Evolutionary conservation across 2,888 invertebrate genomes (phyloP).

Genomic region (Cerastis rubricosa): DNA sequence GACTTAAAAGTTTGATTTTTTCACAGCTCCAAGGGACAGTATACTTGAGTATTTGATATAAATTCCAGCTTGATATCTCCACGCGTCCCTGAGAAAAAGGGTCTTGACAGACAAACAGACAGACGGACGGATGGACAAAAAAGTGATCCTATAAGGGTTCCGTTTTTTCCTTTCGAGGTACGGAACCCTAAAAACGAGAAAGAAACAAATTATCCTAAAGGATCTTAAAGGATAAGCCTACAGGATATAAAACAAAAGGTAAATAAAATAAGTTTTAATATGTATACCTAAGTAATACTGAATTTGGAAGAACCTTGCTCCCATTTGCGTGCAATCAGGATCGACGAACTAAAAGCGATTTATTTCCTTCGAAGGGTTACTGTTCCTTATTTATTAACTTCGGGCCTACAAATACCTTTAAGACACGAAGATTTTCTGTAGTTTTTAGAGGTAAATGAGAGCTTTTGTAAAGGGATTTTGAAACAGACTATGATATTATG

Average conservation of each 20-base stretch:
- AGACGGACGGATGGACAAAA: too few relatives aligned
- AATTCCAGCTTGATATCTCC: too few relatives aligned
- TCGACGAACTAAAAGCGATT: slow-evolving; percentile 43
- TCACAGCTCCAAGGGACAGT: too few relatives aligned
- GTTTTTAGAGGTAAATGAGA: neutral
- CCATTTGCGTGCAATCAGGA: slow-evolving; percentile 42
- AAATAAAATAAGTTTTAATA: slow-evolving; percentile 24
- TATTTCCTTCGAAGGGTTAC: slow-evolving; percentile 33
- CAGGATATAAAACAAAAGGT: slow-evolving; percentile 8
- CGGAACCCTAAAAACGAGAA: slow-evolving; percentile 9
- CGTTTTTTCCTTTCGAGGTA: too few relatives aligned
- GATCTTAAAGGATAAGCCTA: slow-evolving; percentile 20
- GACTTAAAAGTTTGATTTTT: too few relatives aligned
- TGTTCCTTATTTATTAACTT: slow-evolving; percentile 27
- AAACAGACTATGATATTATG: neutral
- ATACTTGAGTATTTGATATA: too few relatives aligned
- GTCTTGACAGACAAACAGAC: too few relatives aligned
- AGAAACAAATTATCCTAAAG: slow-evolving; percentile 12
- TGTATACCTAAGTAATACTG: slow-evolving; percentile 3
- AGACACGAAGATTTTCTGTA: neutral
- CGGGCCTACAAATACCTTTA: slow-evolving; percentile 7
- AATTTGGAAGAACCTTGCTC: slow-evolving; percentile 33
- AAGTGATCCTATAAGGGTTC: too few relatives aligned
- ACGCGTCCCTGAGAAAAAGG: too few relatives aligned
- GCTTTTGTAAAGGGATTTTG: neutral